A percentile compares a stretch with the other conserved stretches of the same genome.
These are phyloP conservation scores for Hermaeophaga mercurialis DNA, from an alignment of 2,888 invertebrate species.

Conservation along the genomic window DNA sequence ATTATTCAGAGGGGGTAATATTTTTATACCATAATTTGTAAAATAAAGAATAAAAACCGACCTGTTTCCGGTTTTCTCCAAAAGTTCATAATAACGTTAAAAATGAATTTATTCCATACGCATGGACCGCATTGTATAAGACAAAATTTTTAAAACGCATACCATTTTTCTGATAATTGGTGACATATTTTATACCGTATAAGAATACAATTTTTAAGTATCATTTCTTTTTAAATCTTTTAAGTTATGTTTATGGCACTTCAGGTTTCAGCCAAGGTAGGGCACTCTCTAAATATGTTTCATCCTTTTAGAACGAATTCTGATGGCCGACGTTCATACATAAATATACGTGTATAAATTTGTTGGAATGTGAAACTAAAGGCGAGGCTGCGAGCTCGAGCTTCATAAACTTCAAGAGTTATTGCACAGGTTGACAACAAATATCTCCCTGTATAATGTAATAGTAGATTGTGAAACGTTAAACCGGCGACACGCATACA, in stretches of 20 bases:
- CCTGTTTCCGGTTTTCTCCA: too few relatives aligned
- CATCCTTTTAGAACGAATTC: constrained; percentile 12
- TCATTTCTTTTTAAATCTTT: background rate
- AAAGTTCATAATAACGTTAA: too few relatives aligned
- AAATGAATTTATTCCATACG: too few relatives aligned
- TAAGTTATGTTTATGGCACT: constrained; percentile 17
- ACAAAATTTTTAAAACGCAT: too few relatives aligned
- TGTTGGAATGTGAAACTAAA: constrained; percentile 12
- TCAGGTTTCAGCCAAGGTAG: constrained; percentile 1
- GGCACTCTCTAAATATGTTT: constrained; percentile 1
- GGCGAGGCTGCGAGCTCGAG: constrained; percentile 18
- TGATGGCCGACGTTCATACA: constrained; percentile 9
- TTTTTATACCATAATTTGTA: too few relatives aligned
- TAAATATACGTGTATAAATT: constrained; percentile 5
- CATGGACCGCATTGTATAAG: too few relatives aligned
- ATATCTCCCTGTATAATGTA: constrained; percentile 41
- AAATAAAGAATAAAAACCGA: too few relatives aligned
- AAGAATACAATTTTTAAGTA: background rate
- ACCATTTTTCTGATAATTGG: too few relatives aligned
- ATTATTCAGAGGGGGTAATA: too few relatives aligned
- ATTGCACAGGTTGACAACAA: constrained; percentile 52
- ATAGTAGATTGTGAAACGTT: constrained; percentile 35
- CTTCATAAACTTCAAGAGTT: constrained; percentile 51
- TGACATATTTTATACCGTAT: too few relatives aligned
- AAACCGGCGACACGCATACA: constrained; percentile 42